Base-by-base conservation (phyloP, 1,140 invertebrate genomes). In the Daktulosphaira vitifoliae region DNA sequence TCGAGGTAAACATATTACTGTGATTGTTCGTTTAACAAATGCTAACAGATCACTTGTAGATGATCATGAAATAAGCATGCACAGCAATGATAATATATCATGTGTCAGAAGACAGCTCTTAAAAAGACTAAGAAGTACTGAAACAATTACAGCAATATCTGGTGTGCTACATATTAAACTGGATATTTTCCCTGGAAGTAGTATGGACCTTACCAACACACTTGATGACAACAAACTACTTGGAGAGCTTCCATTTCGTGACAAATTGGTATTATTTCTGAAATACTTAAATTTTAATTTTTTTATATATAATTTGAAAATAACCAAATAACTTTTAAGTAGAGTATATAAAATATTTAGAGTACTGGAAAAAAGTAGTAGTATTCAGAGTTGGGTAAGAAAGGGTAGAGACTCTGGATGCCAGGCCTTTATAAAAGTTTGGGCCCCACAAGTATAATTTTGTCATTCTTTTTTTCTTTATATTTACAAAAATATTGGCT, bases 31-130 rank as follows among this genome's bases (percentile, higher is more conserved):
- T 72, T 93, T 96, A 76, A 89, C 90, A 70, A 92, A 87, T 76
- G 89, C 91, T 69, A 89, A 87, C 69, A 80, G 92, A 66, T 89
- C 89, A 74, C 22, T 54, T 4, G 83, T 90, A 22, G 94, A 97
- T 69, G 94, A 97, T 73, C 81, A 96, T 69, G 93, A 97, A 74
- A 78, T 98, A 46, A 87, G 83, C 72, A 95, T 92, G 48, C 95
- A 98, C 76, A 89, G 85, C 50, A 96, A 97, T 74, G 94, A 98
- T 73, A 96, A 92, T 3, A 77, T 95, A 65, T 85, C 87, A 65
- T 85, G 87, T 46, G 77, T 95, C 25, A 22, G 54, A 2, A 38
- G 54, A 15, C 54, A 59, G 26, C 20, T 59, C 6, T 59, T 59
- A 46, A 59, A 59, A 22, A 46, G 39, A 46, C 29, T 59, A 46